Percentiles rank a stretch among this genome's conserved stretches.
phyloP scores from a whole-genome alignment of 2,113 vertebrate genomes.

The Saiga tatarica region DNA sequence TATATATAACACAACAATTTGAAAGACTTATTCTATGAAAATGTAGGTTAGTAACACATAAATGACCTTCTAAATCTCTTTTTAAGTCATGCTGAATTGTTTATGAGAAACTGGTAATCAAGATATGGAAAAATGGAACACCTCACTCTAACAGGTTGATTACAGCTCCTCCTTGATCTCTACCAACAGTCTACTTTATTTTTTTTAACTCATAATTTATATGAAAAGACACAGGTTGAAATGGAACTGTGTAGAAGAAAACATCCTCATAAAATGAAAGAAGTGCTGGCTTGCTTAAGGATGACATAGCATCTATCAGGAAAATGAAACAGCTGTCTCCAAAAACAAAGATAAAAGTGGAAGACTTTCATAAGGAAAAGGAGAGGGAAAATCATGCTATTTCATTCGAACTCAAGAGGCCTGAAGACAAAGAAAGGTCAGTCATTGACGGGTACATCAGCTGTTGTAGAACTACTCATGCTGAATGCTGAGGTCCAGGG shows the following conservation, averaged over 20 bases:
- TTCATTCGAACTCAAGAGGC: constrained; percentile 42
- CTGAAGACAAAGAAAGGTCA: constrained; percentile 24
- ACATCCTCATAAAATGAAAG: constrained; percentile 86
- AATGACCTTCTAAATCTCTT: constrained; percentile 64
- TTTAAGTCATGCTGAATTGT: constrained; percentile 57
- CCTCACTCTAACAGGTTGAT: constrained; percentile 56
- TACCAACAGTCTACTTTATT: constrained; percentile 69
- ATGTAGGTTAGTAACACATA: constrained; percentile 60
- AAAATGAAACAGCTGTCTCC: constrained; percentile 88
- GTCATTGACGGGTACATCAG: not conserved
- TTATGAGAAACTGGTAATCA: constrained; percentile 60
- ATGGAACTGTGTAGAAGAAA: constrained; percentile 79
- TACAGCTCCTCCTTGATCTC: constrained; percentile 60
- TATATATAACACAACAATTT: constrained; percentile 63
- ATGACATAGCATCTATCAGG: constrained; percentile 91
- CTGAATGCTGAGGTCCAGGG: not conserved
- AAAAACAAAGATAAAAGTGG: constrained; percentile 85
- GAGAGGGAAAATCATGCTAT: constrained; percentile 52
- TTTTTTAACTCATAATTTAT: constrained; percentile 81
- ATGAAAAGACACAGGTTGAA: constrained; percentile 76
- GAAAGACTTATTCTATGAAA: constrained; percentile 65
- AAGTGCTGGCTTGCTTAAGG: constrained; percentile 81
- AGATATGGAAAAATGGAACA: not conserved
- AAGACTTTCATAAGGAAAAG: constrained; percentile 83
- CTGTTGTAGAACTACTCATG: not conserved